Conservation (phyloP, 1,140 invertebrate genomes). For the Heterodera carotae region DNA sequence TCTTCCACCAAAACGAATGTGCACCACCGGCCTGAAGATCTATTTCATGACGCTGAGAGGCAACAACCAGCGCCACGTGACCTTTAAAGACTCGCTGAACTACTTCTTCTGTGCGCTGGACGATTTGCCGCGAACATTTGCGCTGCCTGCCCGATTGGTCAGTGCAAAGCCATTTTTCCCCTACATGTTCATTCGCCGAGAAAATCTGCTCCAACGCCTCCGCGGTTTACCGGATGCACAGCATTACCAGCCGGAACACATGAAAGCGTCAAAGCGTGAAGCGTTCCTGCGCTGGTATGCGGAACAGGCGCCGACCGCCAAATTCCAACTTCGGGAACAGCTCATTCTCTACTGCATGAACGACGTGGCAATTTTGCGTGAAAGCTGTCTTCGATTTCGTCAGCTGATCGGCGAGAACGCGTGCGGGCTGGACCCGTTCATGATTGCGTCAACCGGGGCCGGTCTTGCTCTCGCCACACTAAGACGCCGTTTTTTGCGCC, state of each 20-base stretch:
- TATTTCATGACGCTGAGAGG: conserved; percentile 17
- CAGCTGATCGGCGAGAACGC: background rate
- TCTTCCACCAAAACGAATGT: background rate
- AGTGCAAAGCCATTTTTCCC: conserved; percentile 25
- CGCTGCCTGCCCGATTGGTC: background rate
- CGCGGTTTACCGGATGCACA: background rate
- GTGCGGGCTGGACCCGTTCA: conserved; percentile 14
- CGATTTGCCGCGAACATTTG: conserved; percentile 11
- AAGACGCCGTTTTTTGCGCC: conserved; percentile 13
- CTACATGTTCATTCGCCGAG: conserved; percentile 7
- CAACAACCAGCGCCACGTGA: conserved; percentile 1
- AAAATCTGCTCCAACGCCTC: background rate
- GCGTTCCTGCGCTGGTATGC: background rate
- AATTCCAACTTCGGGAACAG: background rate
- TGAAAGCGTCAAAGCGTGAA: background rate
- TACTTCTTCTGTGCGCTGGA: conserved; percentile 29
- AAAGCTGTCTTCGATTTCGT: conserved; percentile 1
- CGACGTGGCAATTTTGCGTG: conserved; percentile 27
- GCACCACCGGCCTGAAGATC: conserved; percentile 24
- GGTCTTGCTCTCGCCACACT: conserved; percentile 4
- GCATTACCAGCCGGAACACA: background rate
- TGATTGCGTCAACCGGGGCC: conserved; percentile 3
- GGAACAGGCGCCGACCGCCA: too few species aligned
- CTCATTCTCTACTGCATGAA: background rate
- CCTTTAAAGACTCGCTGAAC: conserved; percentile 26